Percentiles rank a stretch among this genome's conserved stretches.
Conservation (phyloP, 2,113 vertebrate genomes). For the Siniperca chuatsi region DNA sequence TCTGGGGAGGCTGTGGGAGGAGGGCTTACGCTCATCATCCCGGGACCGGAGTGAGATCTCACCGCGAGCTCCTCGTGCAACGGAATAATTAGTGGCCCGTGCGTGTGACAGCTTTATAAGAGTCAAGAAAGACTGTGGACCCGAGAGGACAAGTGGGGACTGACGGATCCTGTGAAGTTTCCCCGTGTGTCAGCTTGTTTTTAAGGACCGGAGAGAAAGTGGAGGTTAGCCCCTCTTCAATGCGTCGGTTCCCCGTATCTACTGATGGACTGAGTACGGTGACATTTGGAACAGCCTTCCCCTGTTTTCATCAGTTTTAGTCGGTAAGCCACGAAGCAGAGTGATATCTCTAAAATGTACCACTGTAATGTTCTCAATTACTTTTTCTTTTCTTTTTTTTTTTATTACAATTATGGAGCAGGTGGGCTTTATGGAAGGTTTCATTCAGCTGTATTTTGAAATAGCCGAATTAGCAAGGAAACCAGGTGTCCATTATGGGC, state of each 20-base stretch:
- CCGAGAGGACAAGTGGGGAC: background rate
- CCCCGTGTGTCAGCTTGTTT: background rate
- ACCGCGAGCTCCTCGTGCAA: background rate
- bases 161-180: slow-evolving; percentile 48
- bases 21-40: slow-evolving; percentile 48
- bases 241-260: slow-evolving; percentile 33
- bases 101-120: slow-evolving; percentile 8
- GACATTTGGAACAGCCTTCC: slow-evolving; percentile 51
- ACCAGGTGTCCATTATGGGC: slow-evolving; percentile 38
- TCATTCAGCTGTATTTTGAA: background rate
- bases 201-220: slow-evolving; percentile 20
- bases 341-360: accelerated
- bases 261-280: slow-evolving; percentile 61
- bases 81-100: slow-evolving; percentile 49
- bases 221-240: slow-evolving; percentile 17
- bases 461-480: background rate
- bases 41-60: slow-evolving; percentile 56
- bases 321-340: slow-evolving; percentile 64
- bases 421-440: background rate
- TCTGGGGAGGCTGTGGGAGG: background rate
- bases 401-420: background rate
- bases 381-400: background rate
- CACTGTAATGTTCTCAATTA: background rate
- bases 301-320: slow-evolving; percentile 34
- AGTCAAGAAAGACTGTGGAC: slow-evolving; percentile 17